A percentile compares a stretch with the other conserved stretches of the same genome.
Conservation (phyloP, 2,113 vertebrate genomes). For the Sardina pilchardus region DNA sequence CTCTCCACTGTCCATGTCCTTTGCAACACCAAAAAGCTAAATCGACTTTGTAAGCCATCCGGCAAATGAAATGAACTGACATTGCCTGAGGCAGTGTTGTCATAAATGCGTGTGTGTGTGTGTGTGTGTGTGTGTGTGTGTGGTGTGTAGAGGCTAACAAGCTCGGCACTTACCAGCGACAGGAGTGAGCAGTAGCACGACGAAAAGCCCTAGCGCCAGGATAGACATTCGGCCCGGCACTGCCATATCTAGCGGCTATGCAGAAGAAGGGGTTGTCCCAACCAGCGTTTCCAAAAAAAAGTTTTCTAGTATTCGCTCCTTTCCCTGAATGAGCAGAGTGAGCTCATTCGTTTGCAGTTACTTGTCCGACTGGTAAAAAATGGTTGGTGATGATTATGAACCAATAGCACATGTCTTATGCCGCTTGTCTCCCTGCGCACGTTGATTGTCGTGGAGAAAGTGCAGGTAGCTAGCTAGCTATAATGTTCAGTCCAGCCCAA, state of each 20-base stretch:
- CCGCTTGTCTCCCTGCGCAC: background rate
- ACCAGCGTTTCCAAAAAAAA: background rate
- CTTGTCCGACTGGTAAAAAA: background rate
- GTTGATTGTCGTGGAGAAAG: background rate
- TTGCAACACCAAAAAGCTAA: background rate
- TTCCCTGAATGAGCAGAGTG: background rate
- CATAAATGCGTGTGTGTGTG: background rate
- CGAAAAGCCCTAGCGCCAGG: conserved; percentile 43
- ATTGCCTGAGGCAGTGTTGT: background rate
- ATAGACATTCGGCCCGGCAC: conserved; percentile 35
- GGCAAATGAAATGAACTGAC: background rate
- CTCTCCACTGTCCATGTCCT: too few species aligned
- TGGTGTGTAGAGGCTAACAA: background rate
- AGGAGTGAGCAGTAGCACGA: conserved; percentile 49
- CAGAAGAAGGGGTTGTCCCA: background rate
- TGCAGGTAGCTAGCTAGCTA: background rate
- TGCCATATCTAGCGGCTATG: conserved; percentile 27
- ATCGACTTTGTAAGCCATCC: background rate
- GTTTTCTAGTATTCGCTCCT: background rate
- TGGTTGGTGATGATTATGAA: background rate
- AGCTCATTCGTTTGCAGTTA: background rate
- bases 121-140: too few species aligned
- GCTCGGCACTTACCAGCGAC: conserved; percentile 52
- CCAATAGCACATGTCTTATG: background rate
- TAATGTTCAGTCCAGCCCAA: background rate